Percentiles rank a stretch among this genome's conserved stretches.
Conservation (phyloP, 2,888 invertebrate genomes). For the Drosophila niveifrons region DNA sequence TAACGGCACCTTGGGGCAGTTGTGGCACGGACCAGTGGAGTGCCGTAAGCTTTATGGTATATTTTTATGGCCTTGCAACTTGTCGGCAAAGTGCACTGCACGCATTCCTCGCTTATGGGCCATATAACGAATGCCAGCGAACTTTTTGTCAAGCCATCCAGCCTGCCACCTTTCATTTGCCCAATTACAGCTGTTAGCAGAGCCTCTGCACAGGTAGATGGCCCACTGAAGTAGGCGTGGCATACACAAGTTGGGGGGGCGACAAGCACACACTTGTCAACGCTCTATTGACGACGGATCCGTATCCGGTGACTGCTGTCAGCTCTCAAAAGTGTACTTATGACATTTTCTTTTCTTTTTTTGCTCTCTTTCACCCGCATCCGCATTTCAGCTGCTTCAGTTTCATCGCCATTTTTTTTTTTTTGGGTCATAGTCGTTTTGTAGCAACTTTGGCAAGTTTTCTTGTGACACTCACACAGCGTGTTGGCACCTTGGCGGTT, state of each 20-base stretch:
- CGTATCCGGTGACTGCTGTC: slow-evolving; percentile 58
- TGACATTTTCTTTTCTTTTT: slow-evolving; percentile 37
- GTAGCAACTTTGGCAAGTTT: slow-evolving; percentile 69
- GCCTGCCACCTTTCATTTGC: slow-evolving; percentile 56
- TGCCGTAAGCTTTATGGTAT: slow-evolving; percentile 52
- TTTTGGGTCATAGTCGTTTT: slow-evolving; percentile 60
- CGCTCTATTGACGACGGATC: slow-evolving; percentile 67
- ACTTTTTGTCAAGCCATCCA: slow-evolving; percentile 58
- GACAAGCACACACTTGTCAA: slow-evolving; percentile 70
- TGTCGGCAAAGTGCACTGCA: slow-evolving; percentile 60
- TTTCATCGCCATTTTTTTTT: slow-evolving; percentile 26
- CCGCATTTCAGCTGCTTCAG: slow-evolving; percentile 9
- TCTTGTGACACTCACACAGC: slow-evolving; percentile 48
- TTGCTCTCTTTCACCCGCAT: background rate
- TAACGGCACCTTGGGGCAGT: slow-evolving; percentile 61
- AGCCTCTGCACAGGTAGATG: slow-evolving; percentile 9
- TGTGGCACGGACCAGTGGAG: slow-evolving; percentile 17
- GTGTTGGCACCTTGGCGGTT: slow-evolving; percentile 78
- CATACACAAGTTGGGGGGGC: slow-evolving; percentile 13
- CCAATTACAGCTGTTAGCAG: slow-evolving; percentile 69
- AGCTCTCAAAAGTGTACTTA: slow-evolving; percentile 75
- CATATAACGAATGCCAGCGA: slow-evolving; percentile 64
- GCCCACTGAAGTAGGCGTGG: slow-evolving; percentile 66
- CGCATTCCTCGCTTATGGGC: slow-evolving; percentile 63
- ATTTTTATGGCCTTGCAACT: slow-evolving; percentile 74